Evolutionary conservation across 2,797 vertebrate species (phyloP).

Genomic region (Sebastes variabilis): DNA sequence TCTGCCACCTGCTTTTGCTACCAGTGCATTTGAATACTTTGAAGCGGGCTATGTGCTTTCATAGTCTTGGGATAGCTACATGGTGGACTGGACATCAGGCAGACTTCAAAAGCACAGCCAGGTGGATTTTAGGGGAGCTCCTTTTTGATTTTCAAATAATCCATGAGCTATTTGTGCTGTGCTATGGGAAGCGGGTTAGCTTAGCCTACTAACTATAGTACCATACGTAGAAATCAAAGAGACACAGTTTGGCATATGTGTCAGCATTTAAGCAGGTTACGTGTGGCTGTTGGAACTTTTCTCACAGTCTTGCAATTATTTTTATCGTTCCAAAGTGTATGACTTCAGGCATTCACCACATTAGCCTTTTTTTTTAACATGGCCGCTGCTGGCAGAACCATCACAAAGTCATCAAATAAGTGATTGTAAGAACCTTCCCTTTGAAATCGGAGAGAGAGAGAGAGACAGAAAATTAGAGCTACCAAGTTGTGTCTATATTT

Average conservation of each 20-base stretch:
- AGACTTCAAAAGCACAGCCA: slow-evolving; percentile 1
- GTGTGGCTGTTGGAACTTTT: slow-evolving; percentile 12
- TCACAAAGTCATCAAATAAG: slow-evolving; percentile 41
- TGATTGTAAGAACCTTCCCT: slow-evolving; percentile 27
- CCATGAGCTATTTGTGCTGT: background rate
- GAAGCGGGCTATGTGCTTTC: slow-evolving; percentile 6
- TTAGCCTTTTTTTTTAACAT: slow-evolving; percentile 22
- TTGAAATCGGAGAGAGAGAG: slow-evolving; percentile 35
- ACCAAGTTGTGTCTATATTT: slow-evolving; percentile 71
- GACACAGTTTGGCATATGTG: background rate
- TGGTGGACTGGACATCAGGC: background rate
- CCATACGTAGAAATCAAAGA: background rate
- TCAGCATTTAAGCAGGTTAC: slow-evolving; percentile 24
- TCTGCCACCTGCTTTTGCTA: slow-evolving; percentile 55
- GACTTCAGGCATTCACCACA: slow-evolving; percentile 9
- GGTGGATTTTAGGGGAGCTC: slow-evolving; percentile 1
- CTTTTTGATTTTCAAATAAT: slow-evolving; percentile 2
- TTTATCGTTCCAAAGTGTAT: slow-evolving; percentile 1
- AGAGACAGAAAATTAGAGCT: slow-evolving; percentile 31
- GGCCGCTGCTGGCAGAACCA: slow-evolving; percentile 6
- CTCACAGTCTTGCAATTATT: slow-evolving; percentile 22
- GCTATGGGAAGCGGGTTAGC: background rate
- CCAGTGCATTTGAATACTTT: slow-evolving; percentile 40
- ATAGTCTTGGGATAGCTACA: background rate
- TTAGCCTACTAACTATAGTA: background rate